These are phyloP conservation scores for Chinchilla lanigera DNA, from an alignment of 2,113 vertebrate species.

Conservation along the genomic window DNA sequence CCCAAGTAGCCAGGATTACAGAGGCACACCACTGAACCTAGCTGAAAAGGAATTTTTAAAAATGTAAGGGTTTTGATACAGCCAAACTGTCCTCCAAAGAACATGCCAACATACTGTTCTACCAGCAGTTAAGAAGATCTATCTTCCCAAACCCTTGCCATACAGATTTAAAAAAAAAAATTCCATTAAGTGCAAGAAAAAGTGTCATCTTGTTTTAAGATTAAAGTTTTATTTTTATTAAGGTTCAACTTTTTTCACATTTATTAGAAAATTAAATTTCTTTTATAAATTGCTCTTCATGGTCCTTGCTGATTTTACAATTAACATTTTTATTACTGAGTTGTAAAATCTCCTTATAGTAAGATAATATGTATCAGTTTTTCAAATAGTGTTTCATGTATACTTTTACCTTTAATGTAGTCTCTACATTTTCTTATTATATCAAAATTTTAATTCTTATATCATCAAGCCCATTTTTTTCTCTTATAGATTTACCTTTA, in stretches of 20 bases:
- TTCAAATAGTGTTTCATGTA: background rate
- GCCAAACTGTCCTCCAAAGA: background rate
- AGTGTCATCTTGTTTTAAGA: background rate
- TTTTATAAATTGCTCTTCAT: slow-evolving; percentile 14
- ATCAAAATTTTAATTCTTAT: slow-evolving; percentile 47
- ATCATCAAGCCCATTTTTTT: slow-evolving; percentile 3
- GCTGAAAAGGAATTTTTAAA: background rate
- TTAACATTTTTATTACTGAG: background rate
- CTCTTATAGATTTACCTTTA: slow-evolving; percentile 15
- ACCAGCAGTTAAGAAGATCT: background rate
- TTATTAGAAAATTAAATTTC: slow-evolving; percentile 36
- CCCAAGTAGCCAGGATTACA: background rate
- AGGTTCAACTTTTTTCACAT: slow-evolving; percentile 28
- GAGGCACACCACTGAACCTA: background rate
- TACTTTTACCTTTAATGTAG: background rate
- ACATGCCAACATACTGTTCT: background rate
- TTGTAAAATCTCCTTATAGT: slow-evolving; percentile 29
- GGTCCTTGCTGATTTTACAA: slow-evolving; percentile 9
- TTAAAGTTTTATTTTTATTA: slow-evolving; percentile 42
- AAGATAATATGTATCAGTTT: slow-evolving; percentile 21
- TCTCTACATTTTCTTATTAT: background rate
- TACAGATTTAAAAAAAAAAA: background rate
- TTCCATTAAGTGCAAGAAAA: background rate
- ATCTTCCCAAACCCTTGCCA: background rate
- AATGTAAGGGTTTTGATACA: slow-evolving; percentile 12